Conservation (phyloP, 2,888 invertebrate genomes). For the Schizotus pectinicornis region DNA sequence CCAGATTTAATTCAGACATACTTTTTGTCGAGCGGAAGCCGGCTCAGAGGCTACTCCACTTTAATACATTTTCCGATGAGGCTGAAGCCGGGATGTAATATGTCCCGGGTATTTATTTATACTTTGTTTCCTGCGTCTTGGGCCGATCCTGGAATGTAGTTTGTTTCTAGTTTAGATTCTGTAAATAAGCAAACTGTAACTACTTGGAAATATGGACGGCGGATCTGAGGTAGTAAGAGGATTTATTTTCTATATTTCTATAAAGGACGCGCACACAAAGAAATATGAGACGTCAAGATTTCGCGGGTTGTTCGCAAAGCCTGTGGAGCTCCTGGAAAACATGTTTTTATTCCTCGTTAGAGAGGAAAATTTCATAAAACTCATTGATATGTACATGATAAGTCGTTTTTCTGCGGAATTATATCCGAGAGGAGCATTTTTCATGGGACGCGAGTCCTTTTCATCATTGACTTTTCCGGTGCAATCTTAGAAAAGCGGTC, state of each 20-base stretch:
- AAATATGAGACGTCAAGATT: slow-evolving; percentile 30
- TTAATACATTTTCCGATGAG: slow-evolving; percentile 16
- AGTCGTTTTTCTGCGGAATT: slow-evolving; percentile 15
- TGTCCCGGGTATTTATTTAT: slow-evolving; percentile 22
- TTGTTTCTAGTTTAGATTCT: neutral
- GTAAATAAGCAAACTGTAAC: slow-evolving; percentile 17
- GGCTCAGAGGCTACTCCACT: slow-evolving; percentile 6
- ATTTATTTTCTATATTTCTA: slow-evolving; percentile 24
- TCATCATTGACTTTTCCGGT: slow-evolving; percentile 51
- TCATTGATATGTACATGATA: slow-evolving; percentile 19
- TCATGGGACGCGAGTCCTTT: slow-evolving; percentile 44
- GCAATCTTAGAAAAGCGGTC: slow-evolving; percentile 49
- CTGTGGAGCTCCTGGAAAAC: slow-evolving; percentile 12
- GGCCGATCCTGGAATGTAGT: slow-evolving; percentile 2
- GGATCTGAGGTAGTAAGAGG: slow-evolving; percentile 14
- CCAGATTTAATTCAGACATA: slow-evolving; percentile 28
- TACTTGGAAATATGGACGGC: slow-evolving; percentile 21
- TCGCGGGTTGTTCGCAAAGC: slow-evolving; percentile 1
- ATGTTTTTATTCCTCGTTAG: slow-evolving; percentile 18
- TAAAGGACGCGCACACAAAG: slow-evolving; percentile 23
- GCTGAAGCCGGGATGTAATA: slow-evolving; percentile 14
- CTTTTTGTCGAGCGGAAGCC: slow-evolving; percentile 15
- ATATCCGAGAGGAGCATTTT: slow-evolving; percentile 22
- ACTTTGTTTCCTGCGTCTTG: slow-evolving; percentile 18
- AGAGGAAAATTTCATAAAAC: slow-evolving; percentile 4